Evolutionary conservation across 2,888 invertebrate species (phyloP).

Genomic region (Sminthurides aquaticus): DNA sequence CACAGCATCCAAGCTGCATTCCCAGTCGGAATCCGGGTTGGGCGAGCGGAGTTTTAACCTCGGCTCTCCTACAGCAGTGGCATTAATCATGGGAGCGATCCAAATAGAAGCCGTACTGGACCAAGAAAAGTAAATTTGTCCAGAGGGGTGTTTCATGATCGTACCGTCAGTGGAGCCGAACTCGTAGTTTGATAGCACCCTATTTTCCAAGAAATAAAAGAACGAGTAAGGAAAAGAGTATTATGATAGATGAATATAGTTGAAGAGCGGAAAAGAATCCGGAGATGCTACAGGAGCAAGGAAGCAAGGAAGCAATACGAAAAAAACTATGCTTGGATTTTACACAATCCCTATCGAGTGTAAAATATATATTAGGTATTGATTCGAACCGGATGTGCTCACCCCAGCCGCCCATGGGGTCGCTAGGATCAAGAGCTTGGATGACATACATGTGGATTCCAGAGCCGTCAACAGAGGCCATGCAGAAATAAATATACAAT

Average conservation of each 20-base stretch:
- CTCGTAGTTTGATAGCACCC: neutral
- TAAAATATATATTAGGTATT: conserved; percentile 4
- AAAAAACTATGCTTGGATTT: neutral
- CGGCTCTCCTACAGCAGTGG: conserved; percentile 9
- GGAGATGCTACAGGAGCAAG: neutral
- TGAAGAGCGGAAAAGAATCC: neutral
- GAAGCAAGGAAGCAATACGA: neutral
- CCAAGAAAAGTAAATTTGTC: conserved; percentile 25
- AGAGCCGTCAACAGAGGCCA: conserved; percentile 4
- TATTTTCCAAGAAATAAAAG: neutral
- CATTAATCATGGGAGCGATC: conserved; percentile 23
- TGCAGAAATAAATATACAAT: conserved; percentile 18
- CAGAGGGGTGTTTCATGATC: conserved; percentile 4
- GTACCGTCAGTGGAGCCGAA: conserved; percentile 17
- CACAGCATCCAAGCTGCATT: conserved; percentile 19
- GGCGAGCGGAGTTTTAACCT: conserved; percentile 11
- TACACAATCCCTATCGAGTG: no score
- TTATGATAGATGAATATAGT: neutral
- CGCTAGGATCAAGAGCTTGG: conserved; percentile 4
- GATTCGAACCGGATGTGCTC: neutral
- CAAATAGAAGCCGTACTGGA: conserved; percentile 17
- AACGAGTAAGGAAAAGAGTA: no score
- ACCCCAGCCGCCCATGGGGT: conserved; percentile 13
- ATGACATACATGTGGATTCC: conserved; percentile 4
- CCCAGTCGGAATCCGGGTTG: conserved; percentile 20